Evolutionary conservation across 2,797 vertebrate genomes (phyloP).

Genomic region (Emys orbicularis): DNA sequence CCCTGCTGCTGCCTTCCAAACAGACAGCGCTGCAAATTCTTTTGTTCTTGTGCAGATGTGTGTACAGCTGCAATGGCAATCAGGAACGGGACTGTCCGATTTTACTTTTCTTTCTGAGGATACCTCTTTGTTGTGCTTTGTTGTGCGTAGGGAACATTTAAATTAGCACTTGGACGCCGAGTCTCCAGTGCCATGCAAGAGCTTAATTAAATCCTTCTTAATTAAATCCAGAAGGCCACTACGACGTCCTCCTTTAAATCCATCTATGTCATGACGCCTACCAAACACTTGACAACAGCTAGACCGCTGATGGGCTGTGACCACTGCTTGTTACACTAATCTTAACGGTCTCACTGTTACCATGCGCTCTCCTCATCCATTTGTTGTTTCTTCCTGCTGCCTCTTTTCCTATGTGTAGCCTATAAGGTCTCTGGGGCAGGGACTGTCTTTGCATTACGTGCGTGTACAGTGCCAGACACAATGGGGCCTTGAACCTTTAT

Average conservation of each 20-base stretch:
- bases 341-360: accelerated
- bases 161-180: background rate
- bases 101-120: background rate
- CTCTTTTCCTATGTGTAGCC: background rate
- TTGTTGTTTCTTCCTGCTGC: background rate
- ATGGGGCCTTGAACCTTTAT: background rate
- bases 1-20: background rate
- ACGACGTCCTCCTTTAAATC: background rate
- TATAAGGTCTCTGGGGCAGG: background rate
- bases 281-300: background rate
- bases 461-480: background rate
- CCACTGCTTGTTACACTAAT: accelerated
- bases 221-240: background rate
- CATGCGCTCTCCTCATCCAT: constrained; percentile 1
- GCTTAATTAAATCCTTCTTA: background rate
- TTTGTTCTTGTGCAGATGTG: accelerated
- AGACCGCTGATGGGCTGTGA: background rate
- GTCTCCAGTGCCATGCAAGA: background rate
- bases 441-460: background rate
- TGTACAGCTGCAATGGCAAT: accelerated
- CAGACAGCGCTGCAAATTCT: background rate
- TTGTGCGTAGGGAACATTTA: background rate
- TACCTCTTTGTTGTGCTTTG: background rate
- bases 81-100: background rate
- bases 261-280: background rate